Base-by-base conservation (phyloP, 2,888 invertebrate genomes). In the Napeogenes sylphis region DNA sequence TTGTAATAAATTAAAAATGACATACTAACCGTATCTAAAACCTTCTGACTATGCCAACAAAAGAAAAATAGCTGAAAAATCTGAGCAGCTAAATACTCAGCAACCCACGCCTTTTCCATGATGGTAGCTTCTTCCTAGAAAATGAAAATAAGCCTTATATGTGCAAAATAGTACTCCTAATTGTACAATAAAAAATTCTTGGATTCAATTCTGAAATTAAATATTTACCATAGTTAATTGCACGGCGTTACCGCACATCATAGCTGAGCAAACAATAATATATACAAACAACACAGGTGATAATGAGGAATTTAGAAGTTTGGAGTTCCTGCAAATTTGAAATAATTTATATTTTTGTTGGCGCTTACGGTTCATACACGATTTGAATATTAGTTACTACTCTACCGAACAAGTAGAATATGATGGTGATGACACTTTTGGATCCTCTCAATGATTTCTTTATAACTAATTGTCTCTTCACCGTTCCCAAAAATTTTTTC, bases 201-300 rank as follows among this genome's bases (percentile, higher is more conserved):
- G 10, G 3, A 51, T 30, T 30, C 0, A 35, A n/a, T 21, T 14
- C n/a, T 33, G 38, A 4, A 35, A 55, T n/a, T 12, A 55, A 8
- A 35, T 45, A 63, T 71, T 73, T 77, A 87, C 88, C 76, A 73
- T 77, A n/a, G 82, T 84, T n/a, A 89, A 64, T 65, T 88, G 87
- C 4, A 85, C 78, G 45, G 85, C 90, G 66, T 85, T 84, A 0
- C 87, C 83, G 67, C 90, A 90, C 53, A 91, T 82, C 90, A 90
- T 90, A 0, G 90, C 70, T 0, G 90, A 90, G 61, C 90, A 91
- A 53, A 90, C 85, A 4, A 90, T 75, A 0, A 90, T 83, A 68
- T 91, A 90, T 45, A 87, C n/a, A 69, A 91, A 90, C 85, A 91
- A 81, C 0, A 90, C 85, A 0, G 90, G 90, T 10, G 90, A 90